Base-by-base conservation (phyloP, 2,113 vertebrate species). In the Odontesthes bonariensis region DNA sequence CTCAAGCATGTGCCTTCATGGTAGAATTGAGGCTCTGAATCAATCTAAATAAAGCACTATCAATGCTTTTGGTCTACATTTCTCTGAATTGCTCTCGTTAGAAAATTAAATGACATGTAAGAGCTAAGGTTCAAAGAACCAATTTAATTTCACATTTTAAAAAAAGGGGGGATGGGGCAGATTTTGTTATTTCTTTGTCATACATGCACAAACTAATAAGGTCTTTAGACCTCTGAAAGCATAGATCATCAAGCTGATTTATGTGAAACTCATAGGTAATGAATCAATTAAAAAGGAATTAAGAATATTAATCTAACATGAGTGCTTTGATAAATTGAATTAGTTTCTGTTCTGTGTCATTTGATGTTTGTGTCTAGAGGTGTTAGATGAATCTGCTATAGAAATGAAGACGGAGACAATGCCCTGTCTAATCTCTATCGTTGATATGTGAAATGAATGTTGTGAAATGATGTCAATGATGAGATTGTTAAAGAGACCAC, bases 81-180 rank as follows among this genome's bases (percentile, higher is more conserved):
- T 70, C 9, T 44, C 17, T 58, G 9, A 51, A 38, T 42, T 42
- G 40, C 40, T 42, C 1, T 27, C 3, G 40, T 11, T 42, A 31
- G 44, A 61, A 14, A 0, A 42, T 64, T 0, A 76, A 40, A 20
- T 73, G 19, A 63, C 33, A 54, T 8, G 52, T 60, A 4, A 62
- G 3, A 27, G 27, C 27, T 27, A 27, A 27, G 27, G 27, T 27
- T 27, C 27, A 27, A 16, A 40, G 8, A 60, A 38, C 33, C 49
- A 59, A 60, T 59, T 58, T 73, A 40, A 71, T 59, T 58, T 14
- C n/a, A 54, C 20, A 47, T 47, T 3, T 52, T 77, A 69, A 68
- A 74, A 62, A 69, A 27, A 27, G 58, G 27, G 13, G 5, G 17
- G 5, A 17, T 6, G 12, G 16, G 32, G 27, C 9, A 32, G 3